These are phyloP conservation scores for Anoplolepis gracilipes DNA, from an alignment of 1,140 invertebrate species.

Conservation along the genomic window DNA sequence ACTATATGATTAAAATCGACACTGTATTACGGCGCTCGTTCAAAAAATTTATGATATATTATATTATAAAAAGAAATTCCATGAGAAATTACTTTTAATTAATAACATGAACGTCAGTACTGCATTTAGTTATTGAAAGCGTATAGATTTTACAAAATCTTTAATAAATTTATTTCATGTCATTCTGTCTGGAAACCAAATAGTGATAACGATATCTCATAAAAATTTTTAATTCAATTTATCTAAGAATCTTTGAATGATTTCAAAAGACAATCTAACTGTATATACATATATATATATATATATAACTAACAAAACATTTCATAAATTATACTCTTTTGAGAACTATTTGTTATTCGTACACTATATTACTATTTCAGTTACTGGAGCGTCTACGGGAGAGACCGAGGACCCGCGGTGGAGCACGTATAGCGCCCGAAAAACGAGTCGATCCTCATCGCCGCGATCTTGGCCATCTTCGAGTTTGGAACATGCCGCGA, in stretches of 20 bases:
- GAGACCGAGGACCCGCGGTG: conserved; percentile 69
- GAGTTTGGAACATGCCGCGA: conserved; percentile 51
- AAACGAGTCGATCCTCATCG: conserved; percentile 60
- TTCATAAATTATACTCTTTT: not conserved
- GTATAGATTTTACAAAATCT: not conserved
- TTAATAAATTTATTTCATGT: not conserved
- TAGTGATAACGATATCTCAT: not conserved
- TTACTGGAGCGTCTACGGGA: conserved; percentile 73
- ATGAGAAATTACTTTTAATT: not conserved
- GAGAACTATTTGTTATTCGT: not conserved
- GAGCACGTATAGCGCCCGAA: conserved; percentile 67
- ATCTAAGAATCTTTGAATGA: not conserved
- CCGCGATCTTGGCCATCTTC: conserved; percentile 47
- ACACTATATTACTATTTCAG: conserved; percentile 74
- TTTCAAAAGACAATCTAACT: too few species aligned
- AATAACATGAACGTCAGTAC: not conserved
- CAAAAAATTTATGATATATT: not conserved
- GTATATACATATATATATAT: too few species aligned
- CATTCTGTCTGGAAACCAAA: not conserved
- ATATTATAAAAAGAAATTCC: not conserved
- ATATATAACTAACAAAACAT: not conserved
- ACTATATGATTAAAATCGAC: not conserved
- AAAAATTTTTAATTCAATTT: not conserved
- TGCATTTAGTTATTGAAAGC: not conserved
- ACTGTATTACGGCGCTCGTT: not conserved